Evolutionary conservation across 2,113 vertebrate species (phyloP), one percentile per base, ranked within the genome.

Genomic region (Gallinago jamesoni): DNA sequence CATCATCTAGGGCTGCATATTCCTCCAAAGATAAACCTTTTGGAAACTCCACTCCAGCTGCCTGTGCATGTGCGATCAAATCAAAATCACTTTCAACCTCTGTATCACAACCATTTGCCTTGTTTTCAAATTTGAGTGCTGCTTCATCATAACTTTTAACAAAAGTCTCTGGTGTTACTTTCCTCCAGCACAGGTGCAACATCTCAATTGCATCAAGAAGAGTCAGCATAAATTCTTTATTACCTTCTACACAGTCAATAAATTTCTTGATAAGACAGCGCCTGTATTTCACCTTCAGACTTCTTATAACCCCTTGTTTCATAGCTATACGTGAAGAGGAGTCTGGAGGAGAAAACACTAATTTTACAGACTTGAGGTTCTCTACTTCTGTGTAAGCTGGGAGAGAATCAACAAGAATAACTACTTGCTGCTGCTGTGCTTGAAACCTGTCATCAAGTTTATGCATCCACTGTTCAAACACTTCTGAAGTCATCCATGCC

Each of bases 211-310:
- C 98, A 91, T 98, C 98, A 25, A 95, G 73, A 9, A 98, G 95
- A 31, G 96, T 96, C 86, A 98, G 95, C 4, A 67, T 77, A 72
- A 98, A 98, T 73, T 98, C 98, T 92, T 97, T 96, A 77, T 96
- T 97, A 48, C 64, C 77, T 97, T 97, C 97, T 48, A 98, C 82
- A 10, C 93, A 97, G 33, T 96, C 97, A 95, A 98, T 72, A 94
- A 98, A 98, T 70, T 93, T 97, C 81, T 97, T 96, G 75, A 98
- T 87, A 45, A 98, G 97, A 63, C 80, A 93, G 31, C 53, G 62
- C n/a, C 98, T 93, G 47, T 98, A 98, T 76, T 97, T 98, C 89
- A 98, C 55, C 86, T 98, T 98, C 88, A 98, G 94, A 62, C 89
- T 97, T 92, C 93, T 97, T 77, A 97, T 92, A 76, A 97, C 74